Base-by-base conservation (phyloP, 2,888 invertebrate species). In the Eurois occulta region DNA sequence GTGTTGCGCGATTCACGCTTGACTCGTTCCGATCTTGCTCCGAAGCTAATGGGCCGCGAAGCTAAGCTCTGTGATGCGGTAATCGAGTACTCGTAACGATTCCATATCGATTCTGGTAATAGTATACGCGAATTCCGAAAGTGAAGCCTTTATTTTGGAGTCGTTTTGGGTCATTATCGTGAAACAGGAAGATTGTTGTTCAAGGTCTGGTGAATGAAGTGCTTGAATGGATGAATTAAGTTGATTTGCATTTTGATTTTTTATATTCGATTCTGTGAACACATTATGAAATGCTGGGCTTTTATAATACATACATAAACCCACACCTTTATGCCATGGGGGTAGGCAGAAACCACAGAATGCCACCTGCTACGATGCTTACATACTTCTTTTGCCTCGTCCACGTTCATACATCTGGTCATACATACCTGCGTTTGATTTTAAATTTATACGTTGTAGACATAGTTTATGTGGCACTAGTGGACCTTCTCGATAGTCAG, bases 21-120 rank as follows among this genome's bases (percentile, higher is more conserved):
- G 87, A 86, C 35, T 84, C 66, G 72, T 55, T 60, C 69, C 81
- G 76, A 76, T 87, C 81, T 87, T 85, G 73, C 66, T 66, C 18
- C 38, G 28, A 38, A 68, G 2, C 41, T 86, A 86, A 86, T 86
- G 86, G 69, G 64, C 68, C 86, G 80, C 65, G 69, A 87, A 87
- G 79, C 79, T 75, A 73, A 77, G 75, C 75, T 66, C 77, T 67
- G 60, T 41, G 86, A 83, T 80, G 86, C 83, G 83, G 74, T 75
- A 86, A 87, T 78, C 86, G 86, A 86, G 66, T 66, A 70, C 80
- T 86, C 74, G 64, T 76, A 66, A 79, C 76, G 86, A 83, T 83
- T 86, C 64, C 28, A 75, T 73, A 79, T 86, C 77, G 86, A 86
- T 79, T 86, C 58, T 64, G 43, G 28, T 72, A 73, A 62, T 73